Base-by-base conservation (phyloP, 2,113 vertebrate species). In the Peromyscus polionotus region DNA sequence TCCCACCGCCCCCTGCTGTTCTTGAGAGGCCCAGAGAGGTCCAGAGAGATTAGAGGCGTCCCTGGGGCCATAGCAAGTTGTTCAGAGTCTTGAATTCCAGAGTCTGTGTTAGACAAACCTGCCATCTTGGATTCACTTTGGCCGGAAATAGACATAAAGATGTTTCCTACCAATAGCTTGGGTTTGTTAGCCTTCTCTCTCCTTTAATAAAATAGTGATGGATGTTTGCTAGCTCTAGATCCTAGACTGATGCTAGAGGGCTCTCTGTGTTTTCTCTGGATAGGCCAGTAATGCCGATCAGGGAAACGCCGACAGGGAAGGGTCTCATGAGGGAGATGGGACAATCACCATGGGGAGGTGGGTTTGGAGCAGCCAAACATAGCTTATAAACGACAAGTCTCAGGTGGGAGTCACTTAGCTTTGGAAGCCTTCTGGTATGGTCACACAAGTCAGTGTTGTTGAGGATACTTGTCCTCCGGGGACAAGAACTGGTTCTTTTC, bases 121-220 rank as follows among this genome's bases (percentile, higher is more conserved):
- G 22, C 17, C 5, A 11, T 11, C 0, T 88, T 93, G 77, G 89
- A 83, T 73, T 92, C 45, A 95, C 57, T 93, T 96, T 93, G 76
- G n/a, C 45, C 39, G 88, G 77, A 89, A 59, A 36, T 63, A 86
- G 79, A 90, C 57, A 76, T 89, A 67, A 67, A 93, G 73, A 45
- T 80, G 31, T 59, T 54, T 42, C 81, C 54, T 54, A 61, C n/a
- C n/a, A 85, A 1, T 68, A 45, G 48, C 48, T 87, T 63, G 72
- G 33, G 45, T 88, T 94, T 96, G 3, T 48, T 72, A 17, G 11
- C 48, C 63, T 8, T 92, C 42, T 59, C 24, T 1, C 14, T 96
- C 42, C 48, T 31, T 93, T 95, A 59, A 24, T 88, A 51, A 88
- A 59, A 51, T 48, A 59, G 48, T 42, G 61, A 20, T 83, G 45